These are phyloP conservation scores for Riptortus pedestris DNA, from an alignment of 1,140 invertebrate species.

Conservation along the genomic window DNA sequence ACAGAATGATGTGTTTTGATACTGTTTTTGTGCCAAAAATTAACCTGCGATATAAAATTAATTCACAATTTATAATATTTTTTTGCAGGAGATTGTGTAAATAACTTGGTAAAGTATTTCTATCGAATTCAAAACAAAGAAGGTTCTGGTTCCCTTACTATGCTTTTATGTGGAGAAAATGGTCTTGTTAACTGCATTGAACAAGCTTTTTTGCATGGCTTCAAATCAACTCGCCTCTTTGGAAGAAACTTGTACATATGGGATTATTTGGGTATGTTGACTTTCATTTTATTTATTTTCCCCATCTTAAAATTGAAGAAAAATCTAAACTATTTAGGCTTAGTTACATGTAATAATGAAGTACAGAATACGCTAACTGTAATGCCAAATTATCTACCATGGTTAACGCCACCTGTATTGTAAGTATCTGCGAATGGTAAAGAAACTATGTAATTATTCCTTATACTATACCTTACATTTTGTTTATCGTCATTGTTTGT, in stretches of 20 bases:
- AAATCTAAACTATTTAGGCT: conserved; percentile 8
- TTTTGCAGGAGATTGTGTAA: conserved; percentile 76
- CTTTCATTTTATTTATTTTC: conserved; percentile 1
- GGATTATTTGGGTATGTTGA: conserved; percentile 84
- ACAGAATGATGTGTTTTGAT: no score
- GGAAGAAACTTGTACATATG: conserved; percentile 91
- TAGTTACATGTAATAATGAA: neutral
- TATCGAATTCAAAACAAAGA: conserved; percentile 69
- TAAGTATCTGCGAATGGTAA: no score
- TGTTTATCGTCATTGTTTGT: no score
- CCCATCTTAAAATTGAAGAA: neutral
- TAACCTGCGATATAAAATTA: no score
- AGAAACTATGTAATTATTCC: no score
- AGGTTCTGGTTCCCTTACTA: conserved; percentile 64
- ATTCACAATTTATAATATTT: no score
- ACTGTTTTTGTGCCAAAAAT: no score
- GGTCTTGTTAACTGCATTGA: conserved; percentile 88
- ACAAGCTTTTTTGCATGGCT: conserved; percentile 86
- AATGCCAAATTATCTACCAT: no score
- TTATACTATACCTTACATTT: no score
- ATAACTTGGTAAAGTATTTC: conserved; percentile 93
- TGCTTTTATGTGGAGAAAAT: conserved; percentile 85
- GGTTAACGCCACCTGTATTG: no score
- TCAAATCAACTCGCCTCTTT: conserved; percentile 84
- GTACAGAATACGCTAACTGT: no score